Percentiles rank a stretch among this genome's conserved stretches.
Evolutionary conservation across 2,888 invertebrate genomes (phyloP).

Genomic region (Orgyia antiqua): DNA sequence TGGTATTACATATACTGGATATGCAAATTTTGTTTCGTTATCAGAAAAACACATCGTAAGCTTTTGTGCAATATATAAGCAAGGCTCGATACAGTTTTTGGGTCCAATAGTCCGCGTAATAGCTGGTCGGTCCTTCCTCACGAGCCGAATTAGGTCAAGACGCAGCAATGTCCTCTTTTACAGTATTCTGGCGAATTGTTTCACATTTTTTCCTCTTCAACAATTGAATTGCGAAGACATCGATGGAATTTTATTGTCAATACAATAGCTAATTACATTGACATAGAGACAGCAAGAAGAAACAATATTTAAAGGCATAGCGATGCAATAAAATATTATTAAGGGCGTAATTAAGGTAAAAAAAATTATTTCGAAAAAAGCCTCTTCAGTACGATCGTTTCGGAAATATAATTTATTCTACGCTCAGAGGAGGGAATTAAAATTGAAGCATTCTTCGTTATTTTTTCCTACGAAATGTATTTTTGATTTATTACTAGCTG

Average conservation of each 20-base stretch:
- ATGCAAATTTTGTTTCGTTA: no score
- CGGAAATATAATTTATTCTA: slow-evolving; percentile 45
- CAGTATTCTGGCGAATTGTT: slow-evolving; percentile 38
- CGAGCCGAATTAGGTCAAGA: slow-evolving; percentile 56
- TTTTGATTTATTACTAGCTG: slow-evolving; percentile 15
- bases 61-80: no score
- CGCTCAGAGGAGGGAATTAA: slow-evolving; percentile 37
- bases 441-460: slow-evolving; percentile 32
- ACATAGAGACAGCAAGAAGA: slow-evolving; percentile 10
- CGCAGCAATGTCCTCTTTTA: slow-evolving; percentile 39
- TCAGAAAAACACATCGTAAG: no score
- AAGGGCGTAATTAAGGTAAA: slow-evolving; percentile 37
- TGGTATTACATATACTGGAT: no score
- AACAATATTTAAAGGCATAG: slow-evolving; percentile 26
- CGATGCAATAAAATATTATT: slow-evolving; percentile 28
- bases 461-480: slow-evolving; percentile 20
- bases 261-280: slow-evolving; percentile 16
- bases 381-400: slow-evolving; percentile 27
- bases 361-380: slow-evolving; percentile 36
- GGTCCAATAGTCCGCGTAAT: no score
- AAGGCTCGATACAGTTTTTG: no score
- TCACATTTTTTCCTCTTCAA: slow-evolving; percentile 33
- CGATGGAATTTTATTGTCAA: slow-evolving; percentile 10
- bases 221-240: slow-evolving; percentile 16
- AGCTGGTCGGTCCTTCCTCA: slow-evolving; percentile 36